Conservation (phyloP, 2,797 vertebrate species). For the Nyctibius grandis region DNA sequence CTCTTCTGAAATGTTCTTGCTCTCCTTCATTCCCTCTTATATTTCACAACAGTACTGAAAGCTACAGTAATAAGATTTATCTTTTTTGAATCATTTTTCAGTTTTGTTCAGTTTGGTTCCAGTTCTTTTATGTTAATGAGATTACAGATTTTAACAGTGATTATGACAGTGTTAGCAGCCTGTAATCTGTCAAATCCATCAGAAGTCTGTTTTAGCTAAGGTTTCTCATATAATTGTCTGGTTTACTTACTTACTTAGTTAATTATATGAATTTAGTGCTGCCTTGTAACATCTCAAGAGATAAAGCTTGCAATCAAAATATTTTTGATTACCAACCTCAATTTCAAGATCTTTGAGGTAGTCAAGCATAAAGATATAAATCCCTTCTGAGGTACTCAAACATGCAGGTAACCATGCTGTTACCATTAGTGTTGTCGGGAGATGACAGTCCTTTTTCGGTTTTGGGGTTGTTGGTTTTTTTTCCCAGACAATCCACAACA, state of each 20-base stretch:
- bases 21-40: background rate
- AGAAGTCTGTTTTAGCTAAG: background rate
- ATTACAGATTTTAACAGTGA: slow-evolving; percentile 31
- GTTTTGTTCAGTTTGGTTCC: background rate
- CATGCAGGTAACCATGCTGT: background rate
- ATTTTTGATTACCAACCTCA: background rate
- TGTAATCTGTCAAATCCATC: slow-evolving; percentile 43
- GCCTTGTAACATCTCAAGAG: background rate
- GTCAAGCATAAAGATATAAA: background rate
- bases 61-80: background rate
- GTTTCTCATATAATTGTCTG: background rate
- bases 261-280: background rate
- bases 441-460: background rate
- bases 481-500: background rate
- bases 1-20: background rate
- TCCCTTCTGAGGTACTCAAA: background rate
- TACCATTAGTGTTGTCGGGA: background rate
- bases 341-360: background rate
- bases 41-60: background rate
- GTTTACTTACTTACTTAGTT: background rate
- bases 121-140: background rate
- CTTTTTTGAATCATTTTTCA: background rate
- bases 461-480: background rate
- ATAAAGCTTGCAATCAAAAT: background rate
- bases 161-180: slow-evolving; percentile 2